Percentiles rank a stretch among this genome's conserved stretches.
phyloP scores from a whole-genome alignment of 2,113 vertebrate genomes.

The Alouatta palliata region DNA sequence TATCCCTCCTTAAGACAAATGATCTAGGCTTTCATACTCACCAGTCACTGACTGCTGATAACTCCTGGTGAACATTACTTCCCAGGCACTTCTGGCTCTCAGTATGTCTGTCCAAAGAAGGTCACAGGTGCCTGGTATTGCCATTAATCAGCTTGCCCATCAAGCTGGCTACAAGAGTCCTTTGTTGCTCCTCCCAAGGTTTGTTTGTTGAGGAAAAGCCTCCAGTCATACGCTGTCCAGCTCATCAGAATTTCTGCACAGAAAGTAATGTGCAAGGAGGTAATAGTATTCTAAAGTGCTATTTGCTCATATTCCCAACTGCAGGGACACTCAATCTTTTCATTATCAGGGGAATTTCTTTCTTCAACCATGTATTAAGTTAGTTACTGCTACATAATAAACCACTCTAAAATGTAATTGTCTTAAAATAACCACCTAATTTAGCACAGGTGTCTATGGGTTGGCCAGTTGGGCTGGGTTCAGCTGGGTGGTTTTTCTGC shows the following conservation, averaged over 20 bases:
- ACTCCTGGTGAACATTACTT: too few species aligned
- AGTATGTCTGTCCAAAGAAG: not conserved
- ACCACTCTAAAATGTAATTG: not conserved
- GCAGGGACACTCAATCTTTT: not conserved
- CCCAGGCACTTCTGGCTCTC: not conserved
- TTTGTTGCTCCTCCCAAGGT: not conserved
- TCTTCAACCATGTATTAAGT: not conserved
- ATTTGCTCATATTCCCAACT: not conserved
- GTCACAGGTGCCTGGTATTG: not conserved
- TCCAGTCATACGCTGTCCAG: not conserved
- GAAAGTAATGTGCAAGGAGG: too few species aligned
- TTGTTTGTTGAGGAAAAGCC: not conserved
- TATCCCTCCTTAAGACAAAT: not conserved
- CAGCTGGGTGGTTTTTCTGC: not conserved
- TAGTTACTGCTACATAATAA: not conserved
- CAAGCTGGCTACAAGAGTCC: not conserved
- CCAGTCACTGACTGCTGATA: not conserved
- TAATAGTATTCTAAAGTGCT: not conserved
- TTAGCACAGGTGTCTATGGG: not conserved
- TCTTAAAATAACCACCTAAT: not conserved
- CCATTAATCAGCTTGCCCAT: not conserved
- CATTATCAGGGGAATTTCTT: not conserved
- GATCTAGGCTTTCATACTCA: not conserved
- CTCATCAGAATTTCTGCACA: not conserved
- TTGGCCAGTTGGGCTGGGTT: not conserved